Conservation (phyloP, 2,797 vertebrate species). For the Alouatta caraya region DNA sequence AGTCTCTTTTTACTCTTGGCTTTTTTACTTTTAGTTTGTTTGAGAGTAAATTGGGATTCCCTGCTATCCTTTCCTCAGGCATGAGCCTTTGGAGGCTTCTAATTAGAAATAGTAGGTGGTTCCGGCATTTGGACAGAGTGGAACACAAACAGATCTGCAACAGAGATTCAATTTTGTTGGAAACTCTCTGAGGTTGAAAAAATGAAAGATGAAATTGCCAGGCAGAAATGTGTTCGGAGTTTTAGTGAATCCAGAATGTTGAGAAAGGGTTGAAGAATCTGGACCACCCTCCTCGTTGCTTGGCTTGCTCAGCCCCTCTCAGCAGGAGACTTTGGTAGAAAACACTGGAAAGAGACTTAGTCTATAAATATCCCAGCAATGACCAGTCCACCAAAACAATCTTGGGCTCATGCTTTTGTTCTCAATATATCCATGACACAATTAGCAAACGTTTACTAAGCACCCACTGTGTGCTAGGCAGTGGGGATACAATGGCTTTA, state of each 20-base stretch:
- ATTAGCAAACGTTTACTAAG: background rate
- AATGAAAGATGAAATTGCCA: background rate
- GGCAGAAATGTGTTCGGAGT: background rate
- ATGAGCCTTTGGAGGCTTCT: background rate
- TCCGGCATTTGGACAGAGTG: background rate
- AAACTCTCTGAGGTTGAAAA: background rate
- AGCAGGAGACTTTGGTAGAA: background rate
- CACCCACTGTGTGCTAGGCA: background rate
- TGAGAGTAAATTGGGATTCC: background rate
- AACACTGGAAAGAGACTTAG: background rate
- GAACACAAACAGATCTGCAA: background rate
- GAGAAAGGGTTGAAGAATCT: constrained; percentile 31
- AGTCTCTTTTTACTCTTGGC: background rate
- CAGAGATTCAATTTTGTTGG: constrained; percentile 7
- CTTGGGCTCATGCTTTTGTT: background rate
- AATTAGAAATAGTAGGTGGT: background rate
- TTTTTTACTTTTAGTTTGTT: background rate
- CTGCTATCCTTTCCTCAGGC: background rate
- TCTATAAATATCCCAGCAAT: background rate
- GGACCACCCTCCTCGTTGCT: background rate
- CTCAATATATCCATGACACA: background rate
- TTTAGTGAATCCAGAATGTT: constrained; percentile 10
- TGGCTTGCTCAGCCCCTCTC: background rate
- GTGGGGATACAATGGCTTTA: background rate
- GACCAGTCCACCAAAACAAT: background rate